Evolutionary conservation across 30 jellyfish, hydroid and myxozoan genomes (phyloP).

Genomic region (Hydra vulgaris): DNA sequence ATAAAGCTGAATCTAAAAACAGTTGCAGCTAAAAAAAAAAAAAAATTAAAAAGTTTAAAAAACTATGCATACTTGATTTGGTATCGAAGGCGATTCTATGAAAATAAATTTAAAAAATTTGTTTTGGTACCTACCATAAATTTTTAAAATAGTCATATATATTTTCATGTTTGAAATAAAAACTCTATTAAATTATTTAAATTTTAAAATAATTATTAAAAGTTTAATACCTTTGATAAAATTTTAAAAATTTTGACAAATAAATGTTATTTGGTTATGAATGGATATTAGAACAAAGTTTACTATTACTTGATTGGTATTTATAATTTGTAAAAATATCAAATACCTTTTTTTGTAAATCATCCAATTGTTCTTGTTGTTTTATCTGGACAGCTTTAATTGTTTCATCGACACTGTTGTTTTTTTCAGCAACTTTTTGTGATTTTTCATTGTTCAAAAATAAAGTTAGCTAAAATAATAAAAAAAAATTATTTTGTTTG

Average conservation of each 20-base stretch:
- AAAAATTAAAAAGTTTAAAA: background rate
- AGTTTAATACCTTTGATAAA: too few species aligned
- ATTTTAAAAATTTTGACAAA: too few species aligned
- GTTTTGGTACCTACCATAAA: too few species aligned
- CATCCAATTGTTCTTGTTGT: conserved; percentile 71
- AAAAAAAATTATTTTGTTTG: background rate
- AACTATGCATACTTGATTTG: too few species aligned
- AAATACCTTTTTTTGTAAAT: conserved; percentile 66
- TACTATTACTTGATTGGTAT: too few species aligned
- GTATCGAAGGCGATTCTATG: too few species aligned
- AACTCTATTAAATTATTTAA: too few species aligned
- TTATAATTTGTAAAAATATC: background rate
- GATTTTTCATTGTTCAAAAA: conserved; percentile 23
- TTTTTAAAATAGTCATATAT: too few species aligned
- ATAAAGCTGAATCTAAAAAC: background rate
- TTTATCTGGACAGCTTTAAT: conserved; percentile 22
- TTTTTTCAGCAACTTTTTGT: background rate
- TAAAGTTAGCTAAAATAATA: conserved; percentile 6
- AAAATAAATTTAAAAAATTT: too few species aligned
- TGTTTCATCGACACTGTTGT: background rate
- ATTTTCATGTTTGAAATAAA: background rate
- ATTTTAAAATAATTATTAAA: too few species aligned
- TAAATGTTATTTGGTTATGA: too few species aligned
- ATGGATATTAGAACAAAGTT: too few species aligned
- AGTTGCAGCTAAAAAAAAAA: conserved; percentile 4